Conservation (phyloP, 2,888 invertebrate genomes). For the Cheilosia urbana region DNA sequence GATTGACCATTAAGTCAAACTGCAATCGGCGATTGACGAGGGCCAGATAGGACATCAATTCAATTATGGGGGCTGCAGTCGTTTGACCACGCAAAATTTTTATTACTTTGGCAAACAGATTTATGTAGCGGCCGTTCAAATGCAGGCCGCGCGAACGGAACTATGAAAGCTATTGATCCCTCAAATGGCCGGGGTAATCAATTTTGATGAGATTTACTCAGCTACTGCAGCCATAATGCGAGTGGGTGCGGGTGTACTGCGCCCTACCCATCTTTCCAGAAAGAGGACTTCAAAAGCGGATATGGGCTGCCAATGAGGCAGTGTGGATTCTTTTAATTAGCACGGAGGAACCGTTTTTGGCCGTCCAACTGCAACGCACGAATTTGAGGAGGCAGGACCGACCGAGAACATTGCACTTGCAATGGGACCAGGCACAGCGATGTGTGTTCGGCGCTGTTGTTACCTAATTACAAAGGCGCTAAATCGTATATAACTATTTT, state of each 20-base stretch:
- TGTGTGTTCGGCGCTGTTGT: conserved; percentile 42
- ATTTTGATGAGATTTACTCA: conserved; percentile 55
- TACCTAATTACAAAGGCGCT: conserved; percentile 72
- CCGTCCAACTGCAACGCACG: neutral
- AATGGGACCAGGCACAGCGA: conserved; percentile 21
- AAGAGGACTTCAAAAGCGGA: neutral
- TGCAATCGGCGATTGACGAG: conserved; percentile 70
- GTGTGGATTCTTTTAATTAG: conserved; percentile 46
- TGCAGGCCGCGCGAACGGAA: conserved; percentile 28
- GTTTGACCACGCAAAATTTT: conserved; percentile 41
- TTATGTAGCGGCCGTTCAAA: conserved; percentile 41
- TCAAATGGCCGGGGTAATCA: conserved; percentile 55
- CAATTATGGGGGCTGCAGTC: conserved; percentile 54
- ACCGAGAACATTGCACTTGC: conserved; percentile 18
- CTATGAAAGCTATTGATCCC: conserved; percentile 61
- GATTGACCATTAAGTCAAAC: conserved; percentile 72
- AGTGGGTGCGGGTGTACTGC: conserved; percentile 53
- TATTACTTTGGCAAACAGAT: conserved; percentile 58
- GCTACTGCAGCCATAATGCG: conserved; percentile 52
- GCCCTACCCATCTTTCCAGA: conserved; percentile 29
- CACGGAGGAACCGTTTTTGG: conserved; percentile 41
- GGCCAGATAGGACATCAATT: conserved; percentile 67
- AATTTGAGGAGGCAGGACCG: neutral
- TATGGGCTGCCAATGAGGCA: neutral
- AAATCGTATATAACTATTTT: conserved; percentile 68